Percentiles rank a stretch among this genome's conserved stretches.
Evolutionary conservation across 1,140 invertebrate genomes (phyloP).

Genomic region (Drosophila bocki): DNA sequence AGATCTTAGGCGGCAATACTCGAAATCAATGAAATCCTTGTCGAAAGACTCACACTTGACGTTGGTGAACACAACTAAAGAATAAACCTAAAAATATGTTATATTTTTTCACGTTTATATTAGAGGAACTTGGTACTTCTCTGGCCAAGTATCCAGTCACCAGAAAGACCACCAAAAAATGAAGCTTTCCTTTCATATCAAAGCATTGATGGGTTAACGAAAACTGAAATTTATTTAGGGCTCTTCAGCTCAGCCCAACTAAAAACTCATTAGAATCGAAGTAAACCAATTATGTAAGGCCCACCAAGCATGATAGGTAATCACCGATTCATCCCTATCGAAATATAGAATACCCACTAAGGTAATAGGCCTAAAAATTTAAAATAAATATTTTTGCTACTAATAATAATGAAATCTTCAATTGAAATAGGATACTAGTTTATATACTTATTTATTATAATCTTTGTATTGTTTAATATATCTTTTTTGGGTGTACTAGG

Average conservation of each 20-base stretch:
- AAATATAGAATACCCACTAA: background rate
- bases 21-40: background rate
- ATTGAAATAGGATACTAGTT: background rate
- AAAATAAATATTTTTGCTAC: background rate
- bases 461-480: background rate
- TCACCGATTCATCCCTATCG: background rate
- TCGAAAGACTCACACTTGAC: background rate
- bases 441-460: background rate
- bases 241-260: background rate
- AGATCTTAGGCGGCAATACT: constrained; percentile 5
- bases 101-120: background rate
- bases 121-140: background rate
- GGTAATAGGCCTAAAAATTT: background rate
- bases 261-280: background rate
- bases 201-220: background rate
- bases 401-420: background rate
- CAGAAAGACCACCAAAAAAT: background rate
- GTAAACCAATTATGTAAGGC: background rate
- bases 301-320: background rate
- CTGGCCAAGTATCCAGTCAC: background rate
- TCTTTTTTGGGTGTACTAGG: background rate
- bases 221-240: background rate
- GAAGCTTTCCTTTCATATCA: background rate
- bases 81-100: background rate
- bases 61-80: constrained; percentile 5